Percentiles rank a stretch among this genome's conserved stretches.
These are phyloP conservation scores for Montifringilla adamsi DNA, from an alignment of 2,113 vertebrate genomes.

Conservation along the genomic window DNA sequence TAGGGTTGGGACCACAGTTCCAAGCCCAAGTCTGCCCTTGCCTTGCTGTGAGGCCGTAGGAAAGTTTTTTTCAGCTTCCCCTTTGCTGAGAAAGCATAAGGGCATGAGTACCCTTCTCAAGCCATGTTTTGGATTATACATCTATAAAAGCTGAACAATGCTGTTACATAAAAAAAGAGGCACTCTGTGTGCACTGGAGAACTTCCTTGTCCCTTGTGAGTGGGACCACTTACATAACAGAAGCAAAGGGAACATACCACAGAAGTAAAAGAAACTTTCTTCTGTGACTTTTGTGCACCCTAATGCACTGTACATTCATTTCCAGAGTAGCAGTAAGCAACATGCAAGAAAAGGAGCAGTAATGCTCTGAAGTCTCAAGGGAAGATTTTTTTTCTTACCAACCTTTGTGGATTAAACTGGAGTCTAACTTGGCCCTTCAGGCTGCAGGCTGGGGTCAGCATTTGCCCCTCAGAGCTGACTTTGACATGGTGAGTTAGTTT, in stretches of 20 bases:
- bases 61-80: background rate
- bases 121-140: rapidly evolving
- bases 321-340: background rate
- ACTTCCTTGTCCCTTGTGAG: background rate
- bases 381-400: background rate
- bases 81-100: background rate
- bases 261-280: background rate
- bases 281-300: background rate
- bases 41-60: background rate
- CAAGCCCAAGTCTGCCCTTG: rapidly evolving
- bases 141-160: background rate
- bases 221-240: background rate
- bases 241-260: background rate
- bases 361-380: background rate
- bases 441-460: background rate
- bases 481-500: background rate
- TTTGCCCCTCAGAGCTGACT: background rate
- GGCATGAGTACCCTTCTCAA: background rate
- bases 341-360: background rate
- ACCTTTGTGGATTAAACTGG: background rate
- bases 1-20: background rate
- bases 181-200: background rate
- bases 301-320: background rate
- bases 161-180: background rate
- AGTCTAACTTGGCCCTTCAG: background rate